Percentiles rank a stretch among this genome's conserved stretches.
Conservation (phyloP, 2,113 vertebrate species). For the Centropus unirufus region DNA sequence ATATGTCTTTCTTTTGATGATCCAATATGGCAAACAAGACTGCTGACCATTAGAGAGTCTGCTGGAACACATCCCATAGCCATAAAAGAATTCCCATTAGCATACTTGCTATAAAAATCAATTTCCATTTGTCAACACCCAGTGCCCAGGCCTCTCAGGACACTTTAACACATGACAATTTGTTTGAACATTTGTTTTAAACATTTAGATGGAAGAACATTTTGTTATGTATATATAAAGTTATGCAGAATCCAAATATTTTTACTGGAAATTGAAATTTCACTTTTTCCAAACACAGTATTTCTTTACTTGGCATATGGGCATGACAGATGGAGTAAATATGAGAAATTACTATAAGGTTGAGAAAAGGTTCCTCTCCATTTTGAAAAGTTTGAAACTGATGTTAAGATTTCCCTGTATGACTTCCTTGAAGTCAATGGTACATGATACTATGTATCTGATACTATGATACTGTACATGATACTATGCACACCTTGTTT, state of each 20-base stretch:
- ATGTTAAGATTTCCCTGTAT: background rate
- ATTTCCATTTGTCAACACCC: constrained; percentile 40
- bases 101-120: background rate
- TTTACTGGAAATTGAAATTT: constrained; percentile 39
- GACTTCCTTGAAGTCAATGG: background rate
- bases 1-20: background rate
- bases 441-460: background rate
- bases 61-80: background rate
- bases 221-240: constrained; percentile 8
- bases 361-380: background rate
- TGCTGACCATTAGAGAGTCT: background rate
- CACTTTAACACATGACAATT: constrained; percentile 11
- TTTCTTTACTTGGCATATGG: constrained; percentile 29
- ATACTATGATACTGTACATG: too few species aligned
- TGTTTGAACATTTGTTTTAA: constrained; percentile 56
- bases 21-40: background rate
- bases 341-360: background rate
- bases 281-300: constrained; percentile 4
- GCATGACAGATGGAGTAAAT: background rate
- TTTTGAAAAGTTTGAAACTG: background rate
- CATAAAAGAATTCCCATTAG: background rate
- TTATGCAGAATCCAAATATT: constrained; percentile 12
- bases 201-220: constrained; percentile 23
- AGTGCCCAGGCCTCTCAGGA: background rate
- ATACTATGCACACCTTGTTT: background rate